phyloP scores from a whole-genome alignment of 2,888 invertebrate species.

The Chelonus formosanus region DNA sequence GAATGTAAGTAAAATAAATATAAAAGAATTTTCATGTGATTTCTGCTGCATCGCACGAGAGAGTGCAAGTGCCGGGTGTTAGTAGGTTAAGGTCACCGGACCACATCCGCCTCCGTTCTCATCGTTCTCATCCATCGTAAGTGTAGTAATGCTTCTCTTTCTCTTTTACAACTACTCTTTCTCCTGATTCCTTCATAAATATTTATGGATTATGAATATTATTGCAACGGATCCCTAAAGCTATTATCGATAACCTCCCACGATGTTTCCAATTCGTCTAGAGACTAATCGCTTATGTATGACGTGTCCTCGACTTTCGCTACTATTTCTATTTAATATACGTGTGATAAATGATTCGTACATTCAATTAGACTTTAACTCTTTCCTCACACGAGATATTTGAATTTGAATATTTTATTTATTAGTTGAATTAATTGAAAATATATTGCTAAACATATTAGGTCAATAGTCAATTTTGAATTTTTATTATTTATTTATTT shows the following conservation, averaged over 20 bases:
- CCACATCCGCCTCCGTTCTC: constrained; percentile 41
- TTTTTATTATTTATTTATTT: too few relatives aligned
- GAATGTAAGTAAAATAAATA: background rate
- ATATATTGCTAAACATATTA: too few relatives aligned
- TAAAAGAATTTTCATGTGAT: constrained; percentile 16
- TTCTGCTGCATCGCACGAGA: constrained; percentile 17
- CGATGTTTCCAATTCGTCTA: constrained; percentile 4
- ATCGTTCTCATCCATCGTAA: constrained; percentile 8
- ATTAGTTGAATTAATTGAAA: too few relatives aligned
- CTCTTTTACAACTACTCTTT: constrained; percentile 12
- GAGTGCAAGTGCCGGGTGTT: constrained; percentile 42
- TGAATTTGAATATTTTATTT: too few relatives aligned
- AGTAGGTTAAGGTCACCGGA: constrained; percentile 51
- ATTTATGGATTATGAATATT: constrained; percentile 40
- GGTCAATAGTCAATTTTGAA: too few relatives aligned
- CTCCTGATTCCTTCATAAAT: constrained; percentile 44
- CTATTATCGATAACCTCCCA: constrained; percentile 5
- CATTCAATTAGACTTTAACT: background rate
- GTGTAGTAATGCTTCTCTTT: constrained; percentile 13
- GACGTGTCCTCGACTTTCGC: background rate
- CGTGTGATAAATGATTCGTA: background rate
- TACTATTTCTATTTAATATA: background rate
- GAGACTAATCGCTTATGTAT: constrained; percentile 17
- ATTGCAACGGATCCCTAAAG: constrained; percentile 6
- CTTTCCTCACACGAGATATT: background rate